Evolutionary conservation across 2,888 invertebrate species (phyloP), one percentile per base, ranked within the genome.

Genomic region (Lycocerus yunnanus): DNA sequence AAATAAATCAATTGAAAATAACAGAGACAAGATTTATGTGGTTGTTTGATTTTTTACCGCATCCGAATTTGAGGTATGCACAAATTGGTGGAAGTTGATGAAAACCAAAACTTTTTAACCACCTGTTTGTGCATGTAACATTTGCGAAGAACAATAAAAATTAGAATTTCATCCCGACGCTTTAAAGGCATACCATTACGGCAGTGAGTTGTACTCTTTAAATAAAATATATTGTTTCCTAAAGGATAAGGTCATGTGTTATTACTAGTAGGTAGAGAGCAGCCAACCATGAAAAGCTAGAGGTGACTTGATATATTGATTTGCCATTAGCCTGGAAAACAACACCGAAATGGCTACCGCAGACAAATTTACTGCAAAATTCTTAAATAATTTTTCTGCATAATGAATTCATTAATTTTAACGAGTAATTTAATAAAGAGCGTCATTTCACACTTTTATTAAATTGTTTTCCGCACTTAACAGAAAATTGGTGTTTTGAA

Each of bases 231-330:
- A 73, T 72, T 69, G 72, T 75, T 72, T 75, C 71, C 63, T 68
- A 69, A 76, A 66, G 61, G 73, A 73, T 66, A 70, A 68, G 73
- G 72, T 76, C 72, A 73, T 76, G 73, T 73, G 73, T 76, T 76
- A 76, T 76, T 76, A 76, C 73, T 71, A 73, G 73, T 76, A 76
- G 76, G 72, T 76, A 73, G 71, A 73, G 69, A 68, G 73, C 73
- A 76, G 73, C 76, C 77, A 77, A 77, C 81, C 81, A 80, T 83
- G 81, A 82, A 82, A 82, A 82, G 83, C 81, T 80, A 81, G 79
- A 82, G 81, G 80, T 81, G 81, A 80, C 78, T 79, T 82, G 81
- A 81, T 77, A 78, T 82, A 83, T 83, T 80, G 83, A 83, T 83
- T 82, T 82, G 76, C 78, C 83, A 84, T 84, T 83, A 84, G 79